These are phyloP conservation scores for Latrodectus elegans DNA, from an alignment of 2,888 invertebrate species.

Conservation along the genomic window DNA sequence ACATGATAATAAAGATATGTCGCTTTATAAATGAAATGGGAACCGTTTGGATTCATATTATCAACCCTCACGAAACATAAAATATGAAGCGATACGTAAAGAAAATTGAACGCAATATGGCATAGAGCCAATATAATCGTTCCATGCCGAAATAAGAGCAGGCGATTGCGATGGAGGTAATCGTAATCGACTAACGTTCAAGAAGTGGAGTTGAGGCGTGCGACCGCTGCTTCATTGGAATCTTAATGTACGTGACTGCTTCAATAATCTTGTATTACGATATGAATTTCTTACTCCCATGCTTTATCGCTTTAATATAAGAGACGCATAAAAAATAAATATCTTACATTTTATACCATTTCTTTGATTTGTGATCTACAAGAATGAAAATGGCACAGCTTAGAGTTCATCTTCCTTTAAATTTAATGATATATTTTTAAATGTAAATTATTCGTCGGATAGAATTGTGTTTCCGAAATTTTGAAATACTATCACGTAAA, in stretches of 20 bases:
- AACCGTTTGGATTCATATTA: conserved; percentile 45
- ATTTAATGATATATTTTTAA: no score
- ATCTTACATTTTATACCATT: no score
- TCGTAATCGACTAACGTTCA: conserved; percentile 17
- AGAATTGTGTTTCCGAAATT: no score
- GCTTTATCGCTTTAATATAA: background rate
- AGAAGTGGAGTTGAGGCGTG: conserved; percentile 4
- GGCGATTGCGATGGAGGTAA: conserved; percentile 14
- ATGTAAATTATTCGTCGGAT: no score
- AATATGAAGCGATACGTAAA: conserved; percentile 27
- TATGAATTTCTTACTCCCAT: background rate
- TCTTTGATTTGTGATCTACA: no score
- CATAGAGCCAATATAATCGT: conserved; percentile 9
- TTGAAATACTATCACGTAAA: no score
- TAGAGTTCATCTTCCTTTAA: no score
- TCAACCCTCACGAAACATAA: conserved; percentile 38
- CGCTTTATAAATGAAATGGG: conserved; percentile 36
- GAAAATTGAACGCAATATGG: conserved; percentile 23
- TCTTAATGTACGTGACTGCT: conserved; percentile 20
- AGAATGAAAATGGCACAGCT: no score
- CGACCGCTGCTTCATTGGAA: conserved; percentile 5
- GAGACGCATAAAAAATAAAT: no score
- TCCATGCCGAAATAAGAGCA: conserved; percentile 1
- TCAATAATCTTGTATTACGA: background rate
- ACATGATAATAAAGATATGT: conserved; percentile 35